Conservation (phyloP, 1,140 invertebrate species). For the Cryptotermes secundus region DNA sequence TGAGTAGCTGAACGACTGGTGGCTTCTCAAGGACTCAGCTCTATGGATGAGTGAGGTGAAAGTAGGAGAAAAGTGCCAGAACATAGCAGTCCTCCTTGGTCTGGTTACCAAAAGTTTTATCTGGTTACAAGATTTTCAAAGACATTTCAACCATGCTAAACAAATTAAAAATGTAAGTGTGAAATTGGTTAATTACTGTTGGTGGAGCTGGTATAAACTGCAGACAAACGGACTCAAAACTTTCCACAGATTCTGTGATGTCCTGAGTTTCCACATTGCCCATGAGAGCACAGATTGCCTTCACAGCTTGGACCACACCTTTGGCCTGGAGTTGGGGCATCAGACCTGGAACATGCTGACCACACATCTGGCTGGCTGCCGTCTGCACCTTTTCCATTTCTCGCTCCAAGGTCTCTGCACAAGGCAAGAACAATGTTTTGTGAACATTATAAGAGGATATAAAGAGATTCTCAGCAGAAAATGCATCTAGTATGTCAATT, state of each 20-base stretch:
- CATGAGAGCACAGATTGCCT: constrained; percentile 85
- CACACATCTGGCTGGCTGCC: constrained; percentile 53
- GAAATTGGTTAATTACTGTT: neutral
- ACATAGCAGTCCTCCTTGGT: too few species aligned
- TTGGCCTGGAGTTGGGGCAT: constrained; percentile 56
- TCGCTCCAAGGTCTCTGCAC: constrained; percentile 72
- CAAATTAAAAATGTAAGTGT: too few species aligned
- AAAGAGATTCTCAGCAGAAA: neutral
- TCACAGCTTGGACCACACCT: constrained; percentile 82
- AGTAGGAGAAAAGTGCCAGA: too few species aligned
- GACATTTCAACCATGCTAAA: too few species aligned
- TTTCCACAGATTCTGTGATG: constrained; percentile 71
- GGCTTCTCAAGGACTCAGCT: too few species aligned
- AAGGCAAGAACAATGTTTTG: neutral
- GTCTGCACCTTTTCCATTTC: constrained; percentile 75
- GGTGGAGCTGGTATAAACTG: constrained; percentile 31
- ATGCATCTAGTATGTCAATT: neutral
- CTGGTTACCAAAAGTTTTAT: too few species aligned
- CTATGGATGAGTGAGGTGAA: too few species aligned
- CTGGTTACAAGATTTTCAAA: too few species aligned
- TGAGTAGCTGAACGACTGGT: too few species aligned
- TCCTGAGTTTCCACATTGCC: constrained; percentile 85
- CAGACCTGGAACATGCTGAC: constrained; percentile 48
- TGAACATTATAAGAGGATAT: constrained; percentile 36
- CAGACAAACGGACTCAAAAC: constrained; percentile 65